Evolutionary conservation across 2,113 vertebrate species (phyloP), one percentile per base, ranked within the genome.

Genomic region (Nansenia antarctica): DNA sequence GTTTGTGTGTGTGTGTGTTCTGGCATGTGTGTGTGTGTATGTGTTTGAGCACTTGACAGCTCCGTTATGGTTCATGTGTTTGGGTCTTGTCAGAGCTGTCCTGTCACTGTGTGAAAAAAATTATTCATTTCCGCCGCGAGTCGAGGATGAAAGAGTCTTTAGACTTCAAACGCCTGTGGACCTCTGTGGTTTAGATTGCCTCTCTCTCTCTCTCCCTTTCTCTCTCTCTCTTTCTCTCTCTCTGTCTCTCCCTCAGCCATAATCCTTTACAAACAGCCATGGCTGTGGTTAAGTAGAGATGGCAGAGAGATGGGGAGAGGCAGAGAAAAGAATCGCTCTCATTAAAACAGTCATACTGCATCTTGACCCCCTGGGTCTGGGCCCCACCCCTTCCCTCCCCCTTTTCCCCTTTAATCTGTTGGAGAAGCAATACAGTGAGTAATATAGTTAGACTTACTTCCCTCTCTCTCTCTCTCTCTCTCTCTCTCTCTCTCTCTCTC

Each of bases 111-210:
- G 83, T n/a, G n/a, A 76, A 84, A 69, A 87, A 85, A 88, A 83
- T 85, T 80, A 80, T 83, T 89, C 81, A 85, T 87, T 86, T 88
- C 77, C 70, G 77, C 74, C 77, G n/a, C n/a, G n/a, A 86, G 81
- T 84, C 70, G 77, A 86, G 82, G 87, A 86, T 89, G 87, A 90
- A 86, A 84, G 87, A 82, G 85, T 88, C 85, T 90, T 89, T 88
- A 82, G 87, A 87, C 88, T 87, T 90, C 87, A 88, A 87, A 89
- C 83, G 85, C 85, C n/a, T n/a, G n/a, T n/a, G n/a, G 87, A 83
- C 79, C 84, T 83, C 84, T 82, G 87, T 69, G 80, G 83, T 81
- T 90, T 77, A 85, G 79, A 87, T 87, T 83, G 82, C 83, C 83
- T 87, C 74, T 73, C 83, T 78, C 77, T 73, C 77, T 77, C 72